These are phyloP conservation scores for Meteorus colon DNA, from an alignment of 2,888 invertebrate genomes.

Conservation along the genomic window DNA sequence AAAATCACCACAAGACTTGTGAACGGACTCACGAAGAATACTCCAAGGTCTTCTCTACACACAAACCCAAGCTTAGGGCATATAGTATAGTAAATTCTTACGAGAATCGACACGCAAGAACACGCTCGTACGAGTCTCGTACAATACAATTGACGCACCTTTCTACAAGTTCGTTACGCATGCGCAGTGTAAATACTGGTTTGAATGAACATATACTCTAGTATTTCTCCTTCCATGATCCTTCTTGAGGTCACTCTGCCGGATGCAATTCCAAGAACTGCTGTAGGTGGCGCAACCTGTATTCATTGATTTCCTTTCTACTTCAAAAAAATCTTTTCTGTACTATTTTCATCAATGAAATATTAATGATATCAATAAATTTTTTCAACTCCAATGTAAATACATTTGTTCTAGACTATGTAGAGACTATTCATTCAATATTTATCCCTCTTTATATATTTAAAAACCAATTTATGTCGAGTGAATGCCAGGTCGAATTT, in stretches of 20 bases:
- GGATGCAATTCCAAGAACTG: constrained; percentile 6
- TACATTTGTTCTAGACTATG: no score
- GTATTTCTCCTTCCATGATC: background rate
- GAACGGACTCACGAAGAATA: constrained; percentile 35
- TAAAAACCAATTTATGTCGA: no score
- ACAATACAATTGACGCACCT: constrained; percentile 7
- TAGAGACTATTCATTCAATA: no score
- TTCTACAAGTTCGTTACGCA: constrained; percentile 23
- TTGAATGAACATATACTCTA: constrained; percentile 7
- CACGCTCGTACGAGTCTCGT: constrained; percentile 44
- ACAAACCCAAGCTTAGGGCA: constrained; percentile 32
- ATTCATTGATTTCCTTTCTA: background rate
- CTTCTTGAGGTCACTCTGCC: background rate
- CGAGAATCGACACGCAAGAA: constrained; percentile 48
- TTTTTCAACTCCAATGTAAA: no score
- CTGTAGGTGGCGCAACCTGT: background rate
- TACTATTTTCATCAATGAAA: no score
- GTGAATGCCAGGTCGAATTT: no score
- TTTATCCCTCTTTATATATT: no score
- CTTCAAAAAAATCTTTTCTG: background rate
- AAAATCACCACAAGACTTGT: background rate
- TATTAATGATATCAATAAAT: no score
- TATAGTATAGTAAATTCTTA: constrained; percentile 44
- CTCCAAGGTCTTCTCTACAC: constrained; percentile 52
- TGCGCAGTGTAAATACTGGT: background rate